A percentile compares a stretch with the other conserved stretches of the same genome.
These are phyloP conservation scores for Ctenomys sociabilis DNA, from an alignment of 2,113 vertebrate species.

Conservation along the genomic window DNA sequence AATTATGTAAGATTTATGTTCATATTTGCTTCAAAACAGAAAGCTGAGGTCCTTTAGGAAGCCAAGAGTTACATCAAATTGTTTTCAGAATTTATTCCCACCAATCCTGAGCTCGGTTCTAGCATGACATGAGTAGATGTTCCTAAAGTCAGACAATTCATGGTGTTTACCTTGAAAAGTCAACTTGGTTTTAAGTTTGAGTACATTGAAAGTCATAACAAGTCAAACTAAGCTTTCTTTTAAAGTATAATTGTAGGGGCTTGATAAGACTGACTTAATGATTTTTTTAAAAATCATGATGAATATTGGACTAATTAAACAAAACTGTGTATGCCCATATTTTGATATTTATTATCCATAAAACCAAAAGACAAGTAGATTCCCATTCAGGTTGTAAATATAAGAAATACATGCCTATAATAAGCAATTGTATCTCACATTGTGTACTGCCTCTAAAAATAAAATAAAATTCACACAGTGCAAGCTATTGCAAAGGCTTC, in stretches of 20 bases:
- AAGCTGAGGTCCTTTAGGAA: neutral
- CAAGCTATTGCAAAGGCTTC: no score
- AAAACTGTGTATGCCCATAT: neutral
- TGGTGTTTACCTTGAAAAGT: neutral
- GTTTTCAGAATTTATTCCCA: neutral
- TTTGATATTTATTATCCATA: neutral
- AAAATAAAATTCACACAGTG: neutral
- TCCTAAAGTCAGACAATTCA: no score
- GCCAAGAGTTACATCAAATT: neutral
- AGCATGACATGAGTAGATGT: neutral
- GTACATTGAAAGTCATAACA: neutral
- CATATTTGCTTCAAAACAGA: conserved; percentile 38
- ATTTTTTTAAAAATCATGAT: neutral
- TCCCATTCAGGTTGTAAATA: neutral
- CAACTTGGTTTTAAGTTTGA: conserved; percentile 24
- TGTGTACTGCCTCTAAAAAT: neutral
- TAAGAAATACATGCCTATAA: neutral
- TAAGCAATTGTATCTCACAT: neutral
- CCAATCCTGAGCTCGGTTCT: neutral
- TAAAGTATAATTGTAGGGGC: neutral
- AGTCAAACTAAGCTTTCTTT: neutral
- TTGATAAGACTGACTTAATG: no score
- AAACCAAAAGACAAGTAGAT: neutral
- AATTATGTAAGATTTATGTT: conserved; percentile 13
- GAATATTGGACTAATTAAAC: neutral